phyloP scores from a whole-genome alignment of 2,888 invertebrate species.

The Leucoma salicis region DNA sequence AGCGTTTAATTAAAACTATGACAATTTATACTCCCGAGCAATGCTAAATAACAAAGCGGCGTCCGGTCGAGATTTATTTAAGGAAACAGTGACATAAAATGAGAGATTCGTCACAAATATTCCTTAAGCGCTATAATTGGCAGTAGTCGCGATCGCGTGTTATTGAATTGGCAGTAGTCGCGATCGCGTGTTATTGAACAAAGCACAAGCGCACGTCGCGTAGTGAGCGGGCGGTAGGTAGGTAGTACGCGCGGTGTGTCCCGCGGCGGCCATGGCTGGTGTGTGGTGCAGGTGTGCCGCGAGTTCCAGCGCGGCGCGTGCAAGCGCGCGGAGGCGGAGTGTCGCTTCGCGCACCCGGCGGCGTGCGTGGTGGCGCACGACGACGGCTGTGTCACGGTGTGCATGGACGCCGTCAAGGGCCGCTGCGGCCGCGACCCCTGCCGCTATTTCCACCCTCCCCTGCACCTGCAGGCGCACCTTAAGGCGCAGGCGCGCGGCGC shows the following conservation, averaged over 20 bases:
- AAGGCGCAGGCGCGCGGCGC: slow-evolving; percentile 98
- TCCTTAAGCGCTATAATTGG: neutral
- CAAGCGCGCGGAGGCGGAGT: slow-evolving; percentile 98
- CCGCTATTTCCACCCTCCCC: slow-evolving; percentile 99
- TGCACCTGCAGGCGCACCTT: slow-evolving; percentile 99
- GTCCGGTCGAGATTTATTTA: slow-evolving; percentile 62
- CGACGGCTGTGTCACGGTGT: slow-evolving; percentile 99
- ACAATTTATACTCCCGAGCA: slow-evolving; percentile 13
- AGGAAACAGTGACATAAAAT: slow-evolving; percentile 22
- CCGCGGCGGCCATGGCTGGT: slow-evolving; percentile 32
- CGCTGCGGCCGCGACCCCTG: slow-evolving; percentile 99
- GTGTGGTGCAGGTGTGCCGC: slow-evolving; percentile 94
- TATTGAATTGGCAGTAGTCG: neutral
- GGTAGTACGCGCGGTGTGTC: slow-evolving; percentile 35
- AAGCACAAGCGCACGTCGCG: slow-evolving; percentile 23
- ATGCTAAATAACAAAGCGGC: slow-evolving; percentile 56
- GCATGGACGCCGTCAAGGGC: slow-evolving; percentile 99
- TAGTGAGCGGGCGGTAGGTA: slow-evolving; percentile 26
- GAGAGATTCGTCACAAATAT: slow-evolving; percentile 18
- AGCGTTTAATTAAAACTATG: slow-evolving; percentile 18
- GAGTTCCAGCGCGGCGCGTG: slow-evolving; percentile 99
- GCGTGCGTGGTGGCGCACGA: slow-evolving; percentile 97
- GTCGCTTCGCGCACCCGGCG: slow-evolving; percentile 99
- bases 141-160: slow-evolving; percentile 8
- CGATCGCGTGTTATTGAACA: neutral